Base-by-base conservation (phyloP, 2,113 vertebrate species). In the Halcyon senegalensis region DNA sequence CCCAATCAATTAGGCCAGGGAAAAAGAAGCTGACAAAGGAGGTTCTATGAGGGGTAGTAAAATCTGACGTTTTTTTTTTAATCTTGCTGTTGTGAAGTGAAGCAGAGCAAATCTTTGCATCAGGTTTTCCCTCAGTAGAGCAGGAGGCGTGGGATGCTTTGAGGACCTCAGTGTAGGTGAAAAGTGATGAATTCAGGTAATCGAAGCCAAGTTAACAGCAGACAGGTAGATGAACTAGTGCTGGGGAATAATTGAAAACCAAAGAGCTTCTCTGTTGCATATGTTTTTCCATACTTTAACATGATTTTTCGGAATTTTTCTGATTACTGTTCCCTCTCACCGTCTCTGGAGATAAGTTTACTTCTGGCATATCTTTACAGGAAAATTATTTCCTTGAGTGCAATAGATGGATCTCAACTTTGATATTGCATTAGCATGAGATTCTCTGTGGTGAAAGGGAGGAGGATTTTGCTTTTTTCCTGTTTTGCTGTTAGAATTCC, bases 391-490 rank as follows among this genome's bases (percentile, higher is more conserved):
- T 93, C 87, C 73, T 89, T 15, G 1, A 58, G 84, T 92, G 58
- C 66, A 84, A 74, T 64, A 86, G 53, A 84, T 82, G 25, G 62
- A 84, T 90, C 80, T 89, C 39, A 69, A 88, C 69, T 94, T 96
- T 91, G 70, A 66, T 91, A 91, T 82, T 91, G 24, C 55, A 84
- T 92, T 94, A 92, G 24, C 60, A 84, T 91, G 73, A 90, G 70
- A 94, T 70, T 94, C 84, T 69, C 69, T 82, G 27, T 62, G 28
- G 76, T 94, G 67, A 89, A 64, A 82, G 44, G 17, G 53, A 78
- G 24, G 16, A 75, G 20, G 20, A 33, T 58, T 90, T 82, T 69
- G 8, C 18, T 46, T 90, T 87, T 51, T 93, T 68, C 89, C 44
- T 78, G 30, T 67, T 84, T 48, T 69, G 62, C 25, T 85, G 9